Evolutionary conservation across 2,888 invertebrate species (phyloP), one percentile per base, ranked within the genome.

Genomic region (Sesamia inferens): DNA sequence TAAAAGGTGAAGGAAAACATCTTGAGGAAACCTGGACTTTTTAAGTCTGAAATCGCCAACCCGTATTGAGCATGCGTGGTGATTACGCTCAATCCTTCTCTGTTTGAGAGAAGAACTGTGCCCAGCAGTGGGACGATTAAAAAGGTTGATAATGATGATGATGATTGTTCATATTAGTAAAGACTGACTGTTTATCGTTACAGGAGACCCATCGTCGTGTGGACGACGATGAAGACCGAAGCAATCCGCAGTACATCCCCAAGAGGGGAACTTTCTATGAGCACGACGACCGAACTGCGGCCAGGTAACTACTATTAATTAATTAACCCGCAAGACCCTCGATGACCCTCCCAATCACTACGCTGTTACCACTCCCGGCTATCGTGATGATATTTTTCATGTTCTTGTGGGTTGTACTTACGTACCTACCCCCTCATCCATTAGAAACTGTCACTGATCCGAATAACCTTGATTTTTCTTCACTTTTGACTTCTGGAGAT

Each of bases 211-310:
- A 97, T 74, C 97, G 98, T 82, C 97, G 98, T 84, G 97, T 99
- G 4, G 99, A 99, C 90, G 98, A 98, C 89, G 99, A 99, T 89
- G 99, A 99, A 91, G 99, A 99, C 91, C 97, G 98, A 59, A 98
- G 99, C 91, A 99, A 99, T 95, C 99, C 99, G 1, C 99, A 99
- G 90, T 99, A 99, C 93, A 99, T 99, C 85, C 99, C 99, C 0
- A 99, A 99, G 92, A 97, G 98, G 84, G 99, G 99, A 0, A 98
- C 98, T 0, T 99, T 99, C 93, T 99, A 99, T 89, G 99, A 99
- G 88, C 99, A 99, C 89, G 99, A 99, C 90, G 99, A 99, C 90
- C 96, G 99, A 79, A 98, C 98, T 8, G 97, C 97, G 31, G 98
- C 97, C 65, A 96, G 96, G 97, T 97, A 74, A 66, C n/a, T 19